phyloP scores from a whole-genome alignment of 2,113 vertebrate genomes.

The Notothenia rossii region DNA sequence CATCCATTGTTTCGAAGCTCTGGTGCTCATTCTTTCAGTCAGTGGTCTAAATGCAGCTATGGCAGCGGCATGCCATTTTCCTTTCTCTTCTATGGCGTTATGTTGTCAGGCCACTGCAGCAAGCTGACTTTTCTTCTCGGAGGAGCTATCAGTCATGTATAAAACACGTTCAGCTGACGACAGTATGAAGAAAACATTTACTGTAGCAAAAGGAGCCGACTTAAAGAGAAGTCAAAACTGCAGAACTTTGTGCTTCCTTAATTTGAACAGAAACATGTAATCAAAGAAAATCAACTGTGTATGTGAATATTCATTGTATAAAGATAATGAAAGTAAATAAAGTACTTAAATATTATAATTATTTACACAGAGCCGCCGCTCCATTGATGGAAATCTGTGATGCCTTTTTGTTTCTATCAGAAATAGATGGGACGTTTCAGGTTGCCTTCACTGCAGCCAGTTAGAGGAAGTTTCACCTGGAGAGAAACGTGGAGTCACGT shows the following conservation, averaged over 20 bases:
- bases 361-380: slow-evolving; percentile 61
- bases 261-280: slow-evolving; percentile 64
- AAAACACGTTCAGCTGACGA: slow-evolving; percentile 40
- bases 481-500: not conserved
- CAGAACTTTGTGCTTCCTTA: slow-evolving; percentile 73
- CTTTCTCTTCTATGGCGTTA: slow-evolving; percentile 1
- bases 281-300: slow-evolving; percentile 69
- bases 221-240: slow-evolving; percentile 38
- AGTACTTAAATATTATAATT: slow-evolving; percentile 71
- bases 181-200: slow-evolving; percentile 30
- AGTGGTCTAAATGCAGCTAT: slow-evolving; percentile 6
- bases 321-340: slow-evolving; percentile 66
- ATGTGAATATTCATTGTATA: slow-evolving; percentile 77
- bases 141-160: slow-evolving; percentile 50
- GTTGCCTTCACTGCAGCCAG: slow-evolving; percentile 8
- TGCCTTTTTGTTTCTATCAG: slow-evolving; percentile 77
- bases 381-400: slow-evolving; percentile 76
- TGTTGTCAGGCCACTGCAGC: slow-evolving; percentile 50
- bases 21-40: slow-evolving; percentile 61
- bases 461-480: not conserved
- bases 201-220: slow-evolving; percentile 63
- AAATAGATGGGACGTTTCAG: slow-evolving; percentile 51
- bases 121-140: slow-evolving; percentile 20
- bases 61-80: slow-evolving; percentile 15
- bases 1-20: slow-evolving; percentile 30